Conservation (phyloP, 2,888 invertebrate genomes). For the Punctoribates punctum region DNA sequence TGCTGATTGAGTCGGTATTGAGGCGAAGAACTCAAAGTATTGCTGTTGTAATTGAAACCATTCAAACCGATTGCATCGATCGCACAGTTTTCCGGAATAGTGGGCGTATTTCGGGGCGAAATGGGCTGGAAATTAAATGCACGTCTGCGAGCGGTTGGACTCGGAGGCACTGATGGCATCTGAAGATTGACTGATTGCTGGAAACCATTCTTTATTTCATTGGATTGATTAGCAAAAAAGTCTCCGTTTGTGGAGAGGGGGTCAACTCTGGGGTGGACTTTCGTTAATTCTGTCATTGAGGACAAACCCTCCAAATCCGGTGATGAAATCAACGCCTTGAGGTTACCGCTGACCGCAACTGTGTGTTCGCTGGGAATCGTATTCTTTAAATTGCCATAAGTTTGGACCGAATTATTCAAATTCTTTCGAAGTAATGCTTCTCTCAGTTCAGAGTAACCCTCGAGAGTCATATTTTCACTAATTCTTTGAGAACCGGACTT, state of each 20-base stretch:
- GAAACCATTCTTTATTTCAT: constrained; percentile 17
- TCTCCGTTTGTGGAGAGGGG: background rate
- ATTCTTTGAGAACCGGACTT: background rate
- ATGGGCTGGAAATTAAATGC: constrained; percentile 83
- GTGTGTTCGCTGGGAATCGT: background rate
- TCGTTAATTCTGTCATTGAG: background rate
- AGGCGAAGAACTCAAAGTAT: constrained; percentile 28
- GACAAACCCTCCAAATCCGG: background rate
- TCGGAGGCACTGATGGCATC: constrained; percentile 61
- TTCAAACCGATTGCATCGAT: constrained; percentile 34
- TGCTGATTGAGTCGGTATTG: constrained; percentile 33
- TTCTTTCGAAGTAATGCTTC: constrained; percentile 24
- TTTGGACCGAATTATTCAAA: constrained; percentile 35
- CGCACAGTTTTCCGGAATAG: constrained; percentile 47
- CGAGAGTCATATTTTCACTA: background rate
- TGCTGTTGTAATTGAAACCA: constrained; percentile 27
- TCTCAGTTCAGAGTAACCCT: constrained; percentile 18
- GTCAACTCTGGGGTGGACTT: background rate
- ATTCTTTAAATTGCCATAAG: constrained; percentile 6
- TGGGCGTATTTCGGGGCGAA: constrained; percentile 62
- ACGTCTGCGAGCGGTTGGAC: constrained; percentile 71
- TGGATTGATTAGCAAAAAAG: constrained; percentile 5
- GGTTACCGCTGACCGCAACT: background rate
- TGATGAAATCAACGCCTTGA: background rate
- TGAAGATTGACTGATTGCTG: constrained; percentile 41